Percentiles rank a stretch among this genome's conserved stretches.
phyloP scores from a whole-genome alignment of 1,140 invertebrate species.

The Drosophila ercepeae region DNA sequence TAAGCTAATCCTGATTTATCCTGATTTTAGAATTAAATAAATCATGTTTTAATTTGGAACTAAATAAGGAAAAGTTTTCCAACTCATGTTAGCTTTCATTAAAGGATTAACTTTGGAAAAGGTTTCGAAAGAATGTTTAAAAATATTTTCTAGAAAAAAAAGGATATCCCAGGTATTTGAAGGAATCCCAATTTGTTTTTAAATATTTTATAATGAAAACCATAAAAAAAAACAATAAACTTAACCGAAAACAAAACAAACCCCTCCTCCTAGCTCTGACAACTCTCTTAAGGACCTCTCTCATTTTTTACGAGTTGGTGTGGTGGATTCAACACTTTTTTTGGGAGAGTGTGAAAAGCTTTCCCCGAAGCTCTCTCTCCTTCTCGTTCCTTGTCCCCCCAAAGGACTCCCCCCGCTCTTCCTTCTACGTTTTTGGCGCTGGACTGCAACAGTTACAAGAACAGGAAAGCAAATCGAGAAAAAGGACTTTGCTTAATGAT shows the following conservation, averaged over 20 bases:
- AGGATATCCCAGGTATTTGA: too few relatives aligned
- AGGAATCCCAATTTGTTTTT: too few relatives aligned
- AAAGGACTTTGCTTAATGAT: slow-evolving; percentile 39
- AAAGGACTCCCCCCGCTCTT: background rate
- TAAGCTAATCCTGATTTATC: too few relatives aligned
- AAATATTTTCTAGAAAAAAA: background rate
- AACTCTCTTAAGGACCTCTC: slow-evolving; percentile 4
- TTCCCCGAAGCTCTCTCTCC: background rate
- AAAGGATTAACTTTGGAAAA: too few relatives aligned
- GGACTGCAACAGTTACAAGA: slow-evolving; percentile 33
- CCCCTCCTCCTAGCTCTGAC: too few relatives aligned
- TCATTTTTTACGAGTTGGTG: background rate
- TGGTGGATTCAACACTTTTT: slow-evolving; percentile 2
- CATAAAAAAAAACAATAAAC: background rate
- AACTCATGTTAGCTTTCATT: too few relatives aligned
- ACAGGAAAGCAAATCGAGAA: slow-evolving; percentile 28
- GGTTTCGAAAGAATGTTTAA: too few relatives aligned
- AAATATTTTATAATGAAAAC: too few relatives aligned
- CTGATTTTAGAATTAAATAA: too few relatives aligned
- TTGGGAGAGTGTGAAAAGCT: slow-evolving; percentile 20
- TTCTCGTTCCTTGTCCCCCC: too few relatives aligned
- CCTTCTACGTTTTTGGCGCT: slow-evolving; percentile 11
- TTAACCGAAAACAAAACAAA: slow-evolving; percentile 29
- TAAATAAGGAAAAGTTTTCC: too few relatives aligned
- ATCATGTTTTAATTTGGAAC: too few relatives aligned